These are phyloP conservation scores for Sciurus niger DNA, from an alignment of 2,113 vertebrate genomes.

Conservation along the genomic window DNA sequence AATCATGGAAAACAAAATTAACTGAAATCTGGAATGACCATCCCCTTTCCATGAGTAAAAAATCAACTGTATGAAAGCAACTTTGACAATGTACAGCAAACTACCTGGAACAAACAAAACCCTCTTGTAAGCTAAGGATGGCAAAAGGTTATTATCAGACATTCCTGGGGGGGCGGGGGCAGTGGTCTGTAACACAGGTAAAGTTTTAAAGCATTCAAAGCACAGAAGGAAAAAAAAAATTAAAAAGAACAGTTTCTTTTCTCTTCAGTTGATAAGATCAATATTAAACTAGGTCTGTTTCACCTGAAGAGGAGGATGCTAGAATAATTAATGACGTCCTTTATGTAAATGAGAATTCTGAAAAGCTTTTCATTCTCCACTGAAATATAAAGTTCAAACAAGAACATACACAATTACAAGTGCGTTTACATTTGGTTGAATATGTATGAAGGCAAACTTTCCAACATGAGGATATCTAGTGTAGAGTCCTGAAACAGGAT, in stretches of 20 bases:
- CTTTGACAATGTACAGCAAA: background rate
- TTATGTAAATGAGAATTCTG: slow-evolving; percentile 53
- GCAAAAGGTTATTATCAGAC: slow-evolving; percentile 9
- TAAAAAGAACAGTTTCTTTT: background rate
- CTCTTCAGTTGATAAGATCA: slow-evolving; percentile 30
- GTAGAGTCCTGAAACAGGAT: slow-evolving; percentile 34
- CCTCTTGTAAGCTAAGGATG: background rate
- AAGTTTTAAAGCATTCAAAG: slow-evolving; percentile 45
- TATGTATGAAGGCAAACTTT: slow-evolving; percentile 69
- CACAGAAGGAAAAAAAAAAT: background rate
- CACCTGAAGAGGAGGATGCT: slow-evolving; percentile 34
- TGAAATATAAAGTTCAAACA: slow-evolving; percentile 62
- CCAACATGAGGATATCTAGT: slow-evolving; percentile 43
- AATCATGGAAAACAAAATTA: slow-evolving; percentile 54
- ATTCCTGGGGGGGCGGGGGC: background rate
- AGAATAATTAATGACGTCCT: slow-evolving; percentile 58
- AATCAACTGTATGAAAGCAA: background rate
- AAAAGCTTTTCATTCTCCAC: slow-evolving; percentile 66
- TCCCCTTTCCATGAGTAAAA: slow-evolving; percentile 59
- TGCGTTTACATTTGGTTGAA: slow-evolving; percentile 41
- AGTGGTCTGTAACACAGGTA: background rate
- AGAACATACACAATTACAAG: slow-evolving; percentile 69
- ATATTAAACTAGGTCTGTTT: slow-evolving; percentile 51
- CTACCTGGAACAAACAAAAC: slow-evolving; percentile 34
- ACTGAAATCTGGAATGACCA: slow-evolving; percentile 41